Conservation (phyloP, 2,888 invertebrate genomes). For the Pyralis farinalis region DNA sequence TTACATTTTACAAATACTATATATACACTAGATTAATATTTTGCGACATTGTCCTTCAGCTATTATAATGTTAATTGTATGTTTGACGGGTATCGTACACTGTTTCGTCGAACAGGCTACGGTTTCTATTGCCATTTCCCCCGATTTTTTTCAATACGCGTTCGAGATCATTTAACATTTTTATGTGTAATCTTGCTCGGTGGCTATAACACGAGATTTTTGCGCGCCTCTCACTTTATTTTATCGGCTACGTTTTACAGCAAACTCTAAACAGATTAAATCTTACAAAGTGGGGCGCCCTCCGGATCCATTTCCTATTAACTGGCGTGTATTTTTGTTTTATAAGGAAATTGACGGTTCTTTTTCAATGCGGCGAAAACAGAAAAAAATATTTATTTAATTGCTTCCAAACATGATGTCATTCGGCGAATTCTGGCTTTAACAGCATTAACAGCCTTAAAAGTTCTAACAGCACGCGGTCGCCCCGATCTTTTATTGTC, state of each 20-base stretch:
- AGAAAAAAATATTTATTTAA: neutral
- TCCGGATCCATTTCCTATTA: constrained; percentile 45
- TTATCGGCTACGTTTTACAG: constrained; percentile 72
- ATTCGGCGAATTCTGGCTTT: no score
- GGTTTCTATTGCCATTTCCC: constrained; percentile 61
- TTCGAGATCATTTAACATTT: constrained; percentile 79
- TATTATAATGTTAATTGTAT: constrained; percentile 2
- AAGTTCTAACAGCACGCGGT: no score
- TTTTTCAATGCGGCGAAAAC: neutral
- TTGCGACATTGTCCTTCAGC: no score
- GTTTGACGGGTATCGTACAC: constrained; percentile 24
- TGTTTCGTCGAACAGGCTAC: constrained; percentile 17
- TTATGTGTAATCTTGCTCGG: constrained; percentile 78
- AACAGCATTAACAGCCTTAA: no score
- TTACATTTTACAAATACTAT: no score
- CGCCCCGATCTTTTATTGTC: no score
- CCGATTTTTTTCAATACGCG: constrained; percentile 76
- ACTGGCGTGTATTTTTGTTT: constrained; percentile 58
- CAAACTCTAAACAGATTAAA: constrained; percentile 75
- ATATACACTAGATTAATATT: no score
- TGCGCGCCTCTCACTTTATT: constrained; percentile 70
- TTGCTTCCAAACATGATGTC: no score
- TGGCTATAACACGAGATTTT: constrained; percentile 73
- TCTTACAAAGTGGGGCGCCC: constrained; percentile 56
- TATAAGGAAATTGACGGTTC: constrained; percentile 22